These are phyloP conservation scores for Sapayoa aenigma DNA, from an alignment of 2,113 vertebrate species.

Conservation along the genomic window DNA sequence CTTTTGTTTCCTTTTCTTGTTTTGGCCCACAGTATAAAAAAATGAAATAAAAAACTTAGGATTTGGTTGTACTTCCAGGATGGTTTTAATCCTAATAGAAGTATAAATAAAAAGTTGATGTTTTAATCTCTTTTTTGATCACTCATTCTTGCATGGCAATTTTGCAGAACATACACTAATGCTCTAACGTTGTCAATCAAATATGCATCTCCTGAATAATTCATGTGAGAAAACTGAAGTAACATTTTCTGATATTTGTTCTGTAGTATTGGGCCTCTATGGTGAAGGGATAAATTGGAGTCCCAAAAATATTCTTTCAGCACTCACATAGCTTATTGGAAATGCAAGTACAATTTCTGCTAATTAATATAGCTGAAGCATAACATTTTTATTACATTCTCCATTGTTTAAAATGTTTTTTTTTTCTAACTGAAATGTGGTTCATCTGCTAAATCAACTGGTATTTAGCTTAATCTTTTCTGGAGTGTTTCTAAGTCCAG, in stretches of 20 bases:
- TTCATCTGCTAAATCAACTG: conserved; percentile 14
- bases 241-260: conserved; percentile 1
- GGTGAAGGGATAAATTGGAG: not conserved
- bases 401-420: not conserved
- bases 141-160: not conserved
- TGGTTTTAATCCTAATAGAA: not conserved
- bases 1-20: not conserved
- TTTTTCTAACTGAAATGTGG: conserved; percentile 10
- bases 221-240: not conserved
- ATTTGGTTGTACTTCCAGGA: not conserved
- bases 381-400: conserved; percentile 30
- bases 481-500: not conserved
- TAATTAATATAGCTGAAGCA: conserved; percentile 32
- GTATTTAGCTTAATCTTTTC: not conserved
- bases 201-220: not conserved
- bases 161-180: not conserved
- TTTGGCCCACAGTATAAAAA: not conserved
- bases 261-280: not conserved
- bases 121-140: not conserved
- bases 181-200: not conserved
- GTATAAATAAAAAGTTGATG: not conserved
- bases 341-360: not conserved
- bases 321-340: conserved; percentile 24
- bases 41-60: not conserved
- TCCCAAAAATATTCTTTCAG: conserved; percentile 34